A percentile compares a stretch with the other conserved stretches of the same genome.
Conservation (phyloP, 2,797 vertebrate genomes). For the Phataginus tetradactyla region DNA sequence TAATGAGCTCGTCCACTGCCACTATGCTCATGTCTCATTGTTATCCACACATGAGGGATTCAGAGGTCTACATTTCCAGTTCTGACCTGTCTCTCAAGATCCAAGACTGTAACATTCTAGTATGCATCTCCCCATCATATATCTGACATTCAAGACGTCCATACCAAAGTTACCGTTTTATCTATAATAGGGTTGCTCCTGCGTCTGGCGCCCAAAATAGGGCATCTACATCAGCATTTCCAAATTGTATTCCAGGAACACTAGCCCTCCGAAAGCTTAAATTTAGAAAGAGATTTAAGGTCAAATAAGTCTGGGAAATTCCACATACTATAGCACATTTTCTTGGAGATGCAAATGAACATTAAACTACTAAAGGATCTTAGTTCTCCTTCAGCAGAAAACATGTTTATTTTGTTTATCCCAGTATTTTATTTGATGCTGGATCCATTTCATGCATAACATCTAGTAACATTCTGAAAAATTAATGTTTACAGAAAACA, state of each 20-base stretch:
- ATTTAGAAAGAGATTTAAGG: background rate
- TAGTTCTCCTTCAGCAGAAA: background rate
- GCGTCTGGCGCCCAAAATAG: background rate
- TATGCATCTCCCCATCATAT: background rate
- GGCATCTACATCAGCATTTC: background rate
- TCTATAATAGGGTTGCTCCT: background rate
- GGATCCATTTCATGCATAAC: background rate
- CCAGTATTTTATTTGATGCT: background rate
- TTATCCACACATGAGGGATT: background rate
- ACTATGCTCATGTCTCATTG: background rate
- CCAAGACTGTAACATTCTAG: background rate
- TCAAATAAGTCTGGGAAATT: background rate
- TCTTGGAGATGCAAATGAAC: background rate
- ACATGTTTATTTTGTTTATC: slow-evolving; percentile 29
- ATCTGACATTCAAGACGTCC: background rate
- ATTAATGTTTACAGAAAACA: background rate
- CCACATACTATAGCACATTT: background rate
- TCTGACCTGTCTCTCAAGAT: background rate
- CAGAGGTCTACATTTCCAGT: background rate
- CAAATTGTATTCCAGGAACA: background rate
- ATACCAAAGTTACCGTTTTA: background rate
- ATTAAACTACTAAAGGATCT: background rate
- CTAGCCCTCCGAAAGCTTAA: background rate
- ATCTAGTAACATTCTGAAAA: slow-evolving; percentile 21
- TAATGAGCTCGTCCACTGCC: background rate